These are phyloP conservation scores for Nyleta sp. DNA, from an alignment of 2,888 invertebrate genomes.

Conservation along the genomic window DNA sequence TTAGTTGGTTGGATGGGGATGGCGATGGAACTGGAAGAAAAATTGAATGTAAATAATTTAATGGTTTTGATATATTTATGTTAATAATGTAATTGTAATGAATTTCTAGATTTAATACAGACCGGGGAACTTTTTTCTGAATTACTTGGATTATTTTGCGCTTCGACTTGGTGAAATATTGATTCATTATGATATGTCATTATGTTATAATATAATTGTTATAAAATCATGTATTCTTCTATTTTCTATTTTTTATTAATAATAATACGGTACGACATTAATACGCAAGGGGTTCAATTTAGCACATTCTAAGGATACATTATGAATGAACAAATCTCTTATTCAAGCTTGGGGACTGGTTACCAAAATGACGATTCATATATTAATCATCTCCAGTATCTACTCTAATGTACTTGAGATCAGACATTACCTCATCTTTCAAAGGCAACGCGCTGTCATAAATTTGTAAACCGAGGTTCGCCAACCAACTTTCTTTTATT, in stretches of 20 bases:
- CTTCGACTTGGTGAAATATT: too few relatives aligned
- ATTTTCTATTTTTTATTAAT: conserved; percentile 2
- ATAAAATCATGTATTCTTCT: background rate
- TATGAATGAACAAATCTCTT: conserved; percentile 43
- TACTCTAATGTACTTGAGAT: conserved; percentile 28
- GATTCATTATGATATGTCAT: too few relatives aligned
- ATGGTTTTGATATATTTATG: too few relatives aligned
- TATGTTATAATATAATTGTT: background rate
- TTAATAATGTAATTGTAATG: too few relatives aligned
- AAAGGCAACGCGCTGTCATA: conserved; percentile 4
- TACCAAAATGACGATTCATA: conserved; percentile 41
- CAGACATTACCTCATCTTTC: conserved; percentile 17
- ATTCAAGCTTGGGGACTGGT: conserved; percentile 31
- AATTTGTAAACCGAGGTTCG: conserved; percentile 20
- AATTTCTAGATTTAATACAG: too few relatives aligned
- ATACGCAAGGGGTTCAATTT: conserved; percentile 41
- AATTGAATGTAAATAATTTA: too few relatives aligned
- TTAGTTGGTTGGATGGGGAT: too few relatives aligned
- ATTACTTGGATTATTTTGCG: too few relatives aligned
- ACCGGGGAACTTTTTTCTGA: too few relatives aligned
- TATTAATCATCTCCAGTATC: conserved; percentile 46
- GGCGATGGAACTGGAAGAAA: too few relatives aligned
- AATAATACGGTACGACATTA: conserved; percentile 18
- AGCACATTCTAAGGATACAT: conserved; percentile 36
- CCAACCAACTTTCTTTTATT: background rate